A percentile compares a stretch with the other conserved stretches of the same genome.
These are phyloP conservation scores for Aleiodes leptofemur DNA, from an alignment of 2,888 invertebrate genomes.

Conservation along the genomic window DNA sequence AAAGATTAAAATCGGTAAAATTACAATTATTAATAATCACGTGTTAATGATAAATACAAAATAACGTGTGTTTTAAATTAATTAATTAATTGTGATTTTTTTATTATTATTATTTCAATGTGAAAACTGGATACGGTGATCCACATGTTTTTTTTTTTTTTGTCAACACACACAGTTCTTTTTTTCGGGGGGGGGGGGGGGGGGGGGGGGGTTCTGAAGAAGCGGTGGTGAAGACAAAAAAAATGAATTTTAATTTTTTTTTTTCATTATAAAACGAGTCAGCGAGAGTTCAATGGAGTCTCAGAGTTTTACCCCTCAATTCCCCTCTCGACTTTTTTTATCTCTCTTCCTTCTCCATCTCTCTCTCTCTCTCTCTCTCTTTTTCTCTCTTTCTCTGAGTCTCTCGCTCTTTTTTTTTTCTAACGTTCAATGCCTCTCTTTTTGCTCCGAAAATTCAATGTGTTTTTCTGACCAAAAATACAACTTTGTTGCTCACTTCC, in stretches of 20 bases:
- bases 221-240: not conserved
- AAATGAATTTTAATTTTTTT: not conserved
- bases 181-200: too few relatives aligned
- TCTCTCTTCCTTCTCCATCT: slow-evolving; percentile 35
- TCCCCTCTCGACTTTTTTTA: slow-evolving; percentile 45
- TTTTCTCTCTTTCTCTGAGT: slow-evolving; percentile 38
- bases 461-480: slow-evolving; percentile 29
- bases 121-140: slow-evolving; percentile 5
- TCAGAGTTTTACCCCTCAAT: slow-evolving; percentile 31
- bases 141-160: slow-evolving; percentile 6
- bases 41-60: slow-evolving; percentile 24
- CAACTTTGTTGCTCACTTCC: slow-evolving; percentile 11
- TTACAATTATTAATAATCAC: slow-evolving; percentile 68
- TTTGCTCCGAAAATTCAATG: slow-evolving; percentile 2
- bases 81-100: slow-evolving; percentile 32
- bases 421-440: not conserved
- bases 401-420: slow-evolving; percentile 8
- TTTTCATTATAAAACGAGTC: slow-evolving; percentile 27
- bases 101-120: not conserved
- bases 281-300: slow-evolving; percentile 48
- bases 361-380: slow-evolving; percentile 43
- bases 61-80: slow-evolving; percentile 27
- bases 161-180: not conserved
- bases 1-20: slow-evolving; percentile 93
- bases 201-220: too few relatives aligned